Evolutionary conservation across 2,888 invertebrate species (phyloP).

Genomic region (Conistra vaccinii): DNA sequence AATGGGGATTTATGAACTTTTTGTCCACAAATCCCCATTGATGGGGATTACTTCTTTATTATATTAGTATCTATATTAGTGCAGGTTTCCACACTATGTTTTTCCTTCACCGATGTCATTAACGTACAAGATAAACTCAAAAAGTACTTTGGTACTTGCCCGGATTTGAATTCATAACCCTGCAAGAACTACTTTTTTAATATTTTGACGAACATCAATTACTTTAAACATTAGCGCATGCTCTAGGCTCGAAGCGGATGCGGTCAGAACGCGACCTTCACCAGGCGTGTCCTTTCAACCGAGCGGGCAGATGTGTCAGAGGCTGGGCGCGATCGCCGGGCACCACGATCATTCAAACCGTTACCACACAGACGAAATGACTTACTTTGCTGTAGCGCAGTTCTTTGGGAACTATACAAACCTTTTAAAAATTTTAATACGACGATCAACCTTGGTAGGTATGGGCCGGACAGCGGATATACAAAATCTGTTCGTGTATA

Average conservation of each 20-base stretch:
- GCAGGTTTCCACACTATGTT: too few species aligned
- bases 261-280: slow-evolving; percentile 83
- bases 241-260: slow-evolving; percentile 74
- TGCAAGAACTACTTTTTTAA: background rate
- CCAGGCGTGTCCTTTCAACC: slow-evolving; percentile 82
- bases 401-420: background rate
- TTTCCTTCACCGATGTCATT: too few species aligned
- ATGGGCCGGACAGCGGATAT: background rate
- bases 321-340: slow-evolving; percentile 39
- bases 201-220: background rate
- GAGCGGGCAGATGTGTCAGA: slow-evolving; percentile 57
- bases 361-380: slow-evolving; percentile 35
- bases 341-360: slow-evolving; percentile 66
- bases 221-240: slow-evolving; percentile 50
- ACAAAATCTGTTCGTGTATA: background rate
- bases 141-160: too few species aligned
- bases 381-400: background rate
- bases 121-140: too few species aligned
- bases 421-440: background rate
- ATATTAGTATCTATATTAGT: too few species aligned
- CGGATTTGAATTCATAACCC: too few species aligned
- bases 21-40: too few species aligned
- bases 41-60: too few species aligned
- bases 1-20: too few species aligned
- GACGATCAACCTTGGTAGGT: background rate